A percentile compares a stretch with the other conserved stretches of the same genome.
These are phyloP conservation scores for Thalassophryne amazonica DNA, from an alignment of 2,797 vertebrate species.

Conservation along the genomic window DNA sequence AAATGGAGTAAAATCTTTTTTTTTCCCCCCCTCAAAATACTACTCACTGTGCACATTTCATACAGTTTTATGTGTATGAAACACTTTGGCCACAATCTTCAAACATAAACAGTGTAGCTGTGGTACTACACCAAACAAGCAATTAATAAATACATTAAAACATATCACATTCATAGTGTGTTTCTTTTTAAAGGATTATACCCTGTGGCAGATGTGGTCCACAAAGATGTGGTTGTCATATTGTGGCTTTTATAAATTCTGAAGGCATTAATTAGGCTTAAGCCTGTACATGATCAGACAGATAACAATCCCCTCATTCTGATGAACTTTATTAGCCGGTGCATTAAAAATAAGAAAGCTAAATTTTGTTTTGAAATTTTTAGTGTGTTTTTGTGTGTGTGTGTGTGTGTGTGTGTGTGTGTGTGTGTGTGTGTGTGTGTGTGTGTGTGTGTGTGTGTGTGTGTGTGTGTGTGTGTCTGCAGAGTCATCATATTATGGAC, in stretches of 20 bases:
- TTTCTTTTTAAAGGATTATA: slow-evolving; percentile 2
- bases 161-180: slow-evolving; percentile 1
- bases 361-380: too few species aligned
- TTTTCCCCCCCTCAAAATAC: too few species aligned
- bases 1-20: too few species aligned
- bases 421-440: too few species aligned
- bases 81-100: too few species aligned
- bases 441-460: too few species aligned
- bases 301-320: not conserved
- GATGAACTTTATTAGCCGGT: not conserved
- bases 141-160: too few species aligned
- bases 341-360: too few species aligned
- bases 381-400: too few species aligned
- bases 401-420: too few species aligned
- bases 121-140: not conserved
- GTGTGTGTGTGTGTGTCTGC: slow-evolving; percentile 19
- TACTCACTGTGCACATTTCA: too few species aligned
- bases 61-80: too few species aligned
- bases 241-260: not conserved
- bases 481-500: slow-evolving; percentile 17
- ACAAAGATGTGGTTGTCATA: not conserved
- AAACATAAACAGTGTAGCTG: not conserved
- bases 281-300: not conserved
- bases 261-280: slow-evolving; percentile 6
- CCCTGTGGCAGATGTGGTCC: not conserved